phyloP scores from a whole-genome alignment of 1,140 invertebrate species.

The Drosophila murphyi region DNA sequence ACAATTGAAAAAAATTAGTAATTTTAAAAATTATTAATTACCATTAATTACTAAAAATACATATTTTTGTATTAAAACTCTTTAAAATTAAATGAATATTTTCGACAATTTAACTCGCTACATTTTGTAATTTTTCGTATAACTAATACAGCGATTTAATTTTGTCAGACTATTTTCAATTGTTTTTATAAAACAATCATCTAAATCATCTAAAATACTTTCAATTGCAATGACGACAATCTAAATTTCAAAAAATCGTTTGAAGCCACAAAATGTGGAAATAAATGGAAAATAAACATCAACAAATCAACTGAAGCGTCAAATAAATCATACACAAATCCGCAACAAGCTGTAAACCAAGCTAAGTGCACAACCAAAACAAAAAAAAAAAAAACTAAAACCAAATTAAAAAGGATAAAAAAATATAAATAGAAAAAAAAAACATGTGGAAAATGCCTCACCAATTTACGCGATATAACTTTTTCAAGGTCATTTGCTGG shows the following conservation, averaged over 20 bases:
- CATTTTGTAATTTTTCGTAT: not conserved
- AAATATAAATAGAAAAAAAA: slow-evolving; percentile 40
- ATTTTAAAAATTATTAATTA: not conserved
- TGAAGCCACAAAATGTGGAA: slow-evolving; percentile 7
- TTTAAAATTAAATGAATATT: not conserved
- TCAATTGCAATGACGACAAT: not conserved
- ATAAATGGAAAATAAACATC: slow-evolving; percentile 30
- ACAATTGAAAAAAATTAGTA: too few relatives aligned
- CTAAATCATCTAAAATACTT: slow-evolving; percentile 1
- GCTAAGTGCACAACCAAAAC: slow-evolving; percentile 51
- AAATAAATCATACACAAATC: slow-evolving; percentile 59
- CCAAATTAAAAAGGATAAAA: slow-evolving; percentile 46
- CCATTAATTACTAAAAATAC: not conserved
- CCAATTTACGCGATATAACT: slow-evolving; percentile 40
- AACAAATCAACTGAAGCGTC: slow-evolving; percentile 29
- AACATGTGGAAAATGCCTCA: slow-evolving; percentile 19
- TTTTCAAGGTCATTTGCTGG: slow-evolving; percentile 69
- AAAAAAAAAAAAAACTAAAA: slow-evolving; percentile 27
- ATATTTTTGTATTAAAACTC: not conserved
- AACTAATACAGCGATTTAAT: not conserved
- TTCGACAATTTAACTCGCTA: not conserved
- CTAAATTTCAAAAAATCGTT: not conserved
- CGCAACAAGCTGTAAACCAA: slow-evolving; percentile 51
- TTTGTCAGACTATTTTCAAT: not conserved
- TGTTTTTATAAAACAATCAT: not conserved